phyloP scores from a whole-genome alignment of 2,888 invertebrate species.

The Pyrrhia umbra region DNA sequence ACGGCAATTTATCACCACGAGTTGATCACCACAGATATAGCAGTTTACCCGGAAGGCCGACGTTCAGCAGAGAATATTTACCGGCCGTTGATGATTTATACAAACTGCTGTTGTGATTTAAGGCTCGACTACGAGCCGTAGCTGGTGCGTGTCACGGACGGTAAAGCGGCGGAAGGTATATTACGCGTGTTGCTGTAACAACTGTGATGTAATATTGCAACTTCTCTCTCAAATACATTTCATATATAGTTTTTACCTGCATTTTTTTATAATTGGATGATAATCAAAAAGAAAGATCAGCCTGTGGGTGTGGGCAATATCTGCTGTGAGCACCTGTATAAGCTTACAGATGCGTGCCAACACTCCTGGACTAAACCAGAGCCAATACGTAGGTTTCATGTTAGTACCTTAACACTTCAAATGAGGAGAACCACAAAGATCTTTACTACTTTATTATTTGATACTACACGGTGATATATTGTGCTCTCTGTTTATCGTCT shows the following conservation, averaged over 20 bases:
- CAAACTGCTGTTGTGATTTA: constrained; percentile 53
- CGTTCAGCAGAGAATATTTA: constrained; percentile 44
- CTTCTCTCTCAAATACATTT: neutral
- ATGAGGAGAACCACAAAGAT: too few relatives aligned
- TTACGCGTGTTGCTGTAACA: constrained; percentile 34
- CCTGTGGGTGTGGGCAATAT: neutral
- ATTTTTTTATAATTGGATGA: too few relatives aligned
- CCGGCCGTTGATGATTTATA: constrained; percentile 51
- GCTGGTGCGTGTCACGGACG: constrained; percentile 47
- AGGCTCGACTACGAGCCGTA: constrained; percentile 8
- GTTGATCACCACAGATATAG: constrained; percentile 23
- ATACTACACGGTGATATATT: neutral
- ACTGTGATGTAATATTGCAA: constrained; percentile 14
- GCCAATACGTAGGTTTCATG: too few relatives aligned
- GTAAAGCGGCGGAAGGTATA: constrained; percentile 40
- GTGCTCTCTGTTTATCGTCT: neutral
- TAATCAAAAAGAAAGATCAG: too few relatives aligned
- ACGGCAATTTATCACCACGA: constrained; percentile 23
- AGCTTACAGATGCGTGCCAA: too few relatives aligned
- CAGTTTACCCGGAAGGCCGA: constrained; percentile 23
- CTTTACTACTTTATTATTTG: too few relatives aligned
- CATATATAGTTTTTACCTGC: too few relatives aligned
- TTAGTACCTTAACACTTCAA: too few relatives aligned
- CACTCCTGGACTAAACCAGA: too few relatives aligned
- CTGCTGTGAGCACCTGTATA: too few relatives aligned